Evolutionary conservation across 2,113 vertebrate genomes (phyloP).

Genomic region (Hyperopisus bebe): DNA sequence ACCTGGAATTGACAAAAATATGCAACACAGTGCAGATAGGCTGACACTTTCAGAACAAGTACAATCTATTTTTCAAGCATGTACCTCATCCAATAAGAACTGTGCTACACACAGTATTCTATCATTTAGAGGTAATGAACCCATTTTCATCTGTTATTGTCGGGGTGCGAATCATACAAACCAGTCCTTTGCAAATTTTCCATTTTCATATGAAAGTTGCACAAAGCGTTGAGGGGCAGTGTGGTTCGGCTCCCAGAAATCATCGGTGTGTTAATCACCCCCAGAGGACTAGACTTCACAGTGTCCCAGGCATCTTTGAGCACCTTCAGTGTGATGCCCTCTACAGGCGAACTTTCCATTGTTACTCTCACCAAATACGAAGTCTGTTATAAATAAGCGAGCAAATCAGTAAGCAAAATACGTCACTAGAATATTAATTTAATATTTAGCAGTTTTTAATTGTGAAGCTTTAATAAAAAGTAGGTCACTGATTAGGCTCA

Average conservation of each 20-base stretch:
- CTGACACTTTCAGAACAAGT: neutral
- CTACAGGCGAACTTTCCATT: slow-evolving; percentile 47
- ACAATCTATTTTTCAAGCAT: neutral
- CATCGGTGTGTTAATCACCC: slow-evolving; percentile 62
- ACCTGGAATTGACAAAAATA: slow-evolving; percentile 39
- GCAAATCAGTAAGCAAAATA: neutral
- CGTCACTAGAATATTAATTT: neutral
- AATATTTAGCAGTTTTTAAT: neutral
- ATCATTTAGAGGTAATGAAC: neutral
- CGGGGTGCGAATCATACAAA: slow-evolving; percentile 25
- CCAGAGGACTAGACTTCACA: slow-evolving; percentile 57
- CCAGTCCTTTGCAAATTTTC: slow-evolving; percentile 69
- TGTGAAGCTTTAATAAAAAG: neutral
- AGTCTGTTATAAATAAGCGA: neutral
- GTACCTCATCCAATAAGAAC: neutral
- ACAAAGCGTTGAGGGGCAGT: slow-evolving; percentile 41
- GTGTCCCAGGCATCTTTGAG: slow-evolving; percentile 53
- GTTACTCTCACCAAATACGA: neutral
- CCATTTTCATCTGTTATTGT: neutral
- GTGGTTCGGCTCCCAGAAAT: slow-evolving; percentile 56
- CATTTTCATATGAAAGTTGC: slow-evolving; percentile 59
- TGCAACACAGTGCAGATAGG: neutral
- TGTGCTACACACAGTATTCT: neutral
- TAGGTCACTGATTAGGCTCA: neutral
- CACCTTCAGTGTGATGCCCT: slow-evolving; percentile 49